Base-by-base conservation (phyloP, 2,797 vertebrate species). In the Poecilia wingei region DNA sequence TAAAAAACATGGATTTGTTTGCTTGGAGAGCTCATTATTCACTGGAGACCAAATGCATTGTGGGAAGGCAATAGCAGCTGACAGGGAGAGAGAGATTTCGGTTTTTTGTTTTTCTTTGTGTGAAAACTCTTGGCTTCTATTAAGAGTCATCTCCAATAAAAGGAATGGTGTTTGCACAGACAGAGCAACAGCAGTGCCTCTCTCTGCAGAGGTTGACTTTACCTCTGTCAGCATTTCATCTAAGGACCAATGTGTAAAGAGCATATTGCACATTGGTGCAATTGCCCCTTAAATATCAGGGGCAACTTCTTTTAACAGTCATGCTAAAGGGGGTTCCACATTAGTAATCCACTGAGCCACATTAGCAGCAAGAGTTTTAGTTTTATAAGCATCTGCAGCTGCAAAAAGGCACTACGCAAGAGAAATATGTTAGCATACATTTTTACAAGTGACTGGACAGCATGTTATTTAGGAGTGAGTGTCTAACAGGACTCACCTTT, bases 61-160 rank as follows among this genome's bases (percentile, higher is more conserved):
- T 64, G 14, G 31, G 16, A 64, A 64, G 31, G 59, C 55, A 59
- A n/a, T 59, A n/a, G n/a, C 59, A 33, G 59, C 16, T 64, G 59
- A 18, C 59, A 36, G 13, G 31, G 14, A 64, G 31, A 64, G 14
- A 12, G 31, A 64, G 16, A 64, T 64, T 36, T 64, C 59, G 33
- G 57, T 13, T 57, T 16, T 14, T 46, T 13, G 0, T 1, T 14
- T 33, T 61, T 33, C 20, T 49, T 6, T 6, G 41, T 55, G 31
- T 8, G 14, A 64, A 36, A 64, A 7, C 28, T 64, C 31, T 36
- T 36, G 59, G 55, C 55, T 59, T 59, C n/a, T 13, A 31, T 31
- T 59, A 59, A n/a, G 55, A 31, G 55, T 36, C 59, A 64, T 64
- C 31, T 64, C 59, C 59, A 64, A 64, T 64, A 64, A 64, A 31